A percentile compares a stretch with the other conserved stretches of the same genome.
These are phyloP conservation scores for Mesocentrotus franciscanus DNA, from an alignment of 53 echinoderm and acorn worm species.

Conservation along the genomic window DNA sequence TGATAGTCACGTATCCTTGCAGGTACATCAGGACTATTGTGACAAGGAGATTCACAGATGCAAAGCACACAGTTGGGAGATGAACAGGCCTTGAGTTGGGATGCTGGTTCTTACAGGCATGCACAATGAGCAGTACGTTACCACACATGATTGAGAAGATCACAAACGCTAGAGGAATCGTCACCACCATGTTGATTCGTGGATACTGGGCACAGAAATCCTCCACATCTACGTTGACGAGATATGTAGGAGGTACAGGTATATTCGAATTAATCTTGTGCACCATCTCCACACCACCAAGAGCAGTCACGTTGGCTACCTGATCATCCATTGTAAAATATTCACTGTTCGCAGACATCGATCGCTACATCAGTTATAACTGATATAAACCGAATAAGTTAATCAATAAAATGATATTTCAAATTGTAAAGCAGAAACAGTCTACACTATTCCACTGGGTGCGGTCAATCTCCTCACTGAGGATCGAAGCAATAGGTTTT, in stretches of 20 bases:
- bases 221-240: background rate
- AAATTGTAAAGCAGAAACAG: background rate
- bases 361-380: background rate
- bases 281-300: background rate
- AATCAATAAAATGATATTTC: background rate
- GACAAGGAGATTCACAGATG: slow-evolving; percentile 24
- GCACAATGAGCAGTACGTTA: slow-evolving; percentile 23
- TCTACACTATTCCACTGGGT: background rate
- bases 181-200: slow-evolving; percentile 36
- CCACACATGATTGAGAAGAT: slow-evolving; percentile 17
- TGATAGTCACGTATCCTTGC: background rate
- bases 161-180: slow-evolving; percentile 42
- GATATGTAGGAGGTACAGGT: background rate
- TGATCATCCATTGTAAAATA: background rate
- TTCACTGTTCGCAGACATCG: background rate
- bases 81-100: slow-evolving; percentile 39
- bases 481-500: background rate
- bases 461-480: background rate
- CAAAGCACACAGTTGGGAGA: slow-evolving; percentile 60
- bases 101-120: slow-evolving; percentile 49
- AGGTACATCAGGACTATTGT: slow-evolving; percentile 14
- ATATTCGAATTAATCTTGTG: background rate
- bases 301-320: background rate
- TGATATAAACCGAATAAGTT: background rate
- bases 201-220: slow-evolving; percentile 5